Evolutionary conservation across 2,113 vertebrate genomes (phyloP), one percentile per base, ranked within the genome.

Genomic region (Diadophis punctatus): DNA sequence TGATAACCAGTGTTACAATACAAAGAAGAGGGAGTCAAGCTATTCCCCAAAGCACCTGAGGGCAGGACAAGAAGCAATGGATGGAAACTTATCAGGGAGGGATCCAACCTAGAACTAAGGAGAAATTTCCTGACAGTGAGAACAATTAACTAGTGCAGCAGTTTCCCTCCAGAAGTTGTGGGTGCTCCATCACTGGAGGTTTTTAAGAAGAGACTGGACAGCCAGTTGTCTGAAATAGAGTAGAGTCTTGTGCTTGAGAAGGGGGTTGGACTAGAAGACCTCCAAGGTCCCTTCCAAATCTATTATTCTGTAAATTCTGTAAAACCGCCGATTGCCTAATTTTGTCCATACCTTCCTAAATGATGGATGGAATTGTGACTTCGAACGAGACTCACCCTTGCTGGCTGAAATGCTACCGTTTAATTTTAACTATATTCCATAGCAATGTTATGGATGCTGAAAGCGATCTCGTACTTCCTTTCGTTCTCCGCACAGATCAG

Each of bases 361-460:
- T 48, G 48, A 68, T 48, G 43, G 46, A 46, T 51, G 46, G 58
- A 34, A 14, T 51, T 10, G 48, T 49, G 48, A 90, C 60, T 20
- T 11, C n/a, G 88, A 49, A 16, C 2, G 3, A 30, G 18, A 2
- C 46, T 89, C 20, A 39, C 8, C 52, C 48, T 34, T 55, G 4
- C 87, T 30, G 30, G 55, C 8, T 90, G 8, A 90, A 88, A 90
- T 89, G 51, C 34, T 34, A 90, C 94, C 89, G 43, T 90, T 87
- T 95, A 95, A 93, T 90, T 22, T 91, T 95, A 68, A 39, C 34
- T 46, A 18, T 25, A 89, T 93, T 91, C 90, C 92, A 60, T 4
- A n/a, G 87, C 80, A 95, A 95, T 95, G 93, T 96, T 96, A 90
- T 95, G 96, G n/a, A 90, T 93, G 96, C 95, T 94, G 95, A 94